Evolutionary conservation across 1,140 invertebrate species (phyloP).

Genomic region (Psix sp.): DNA sequence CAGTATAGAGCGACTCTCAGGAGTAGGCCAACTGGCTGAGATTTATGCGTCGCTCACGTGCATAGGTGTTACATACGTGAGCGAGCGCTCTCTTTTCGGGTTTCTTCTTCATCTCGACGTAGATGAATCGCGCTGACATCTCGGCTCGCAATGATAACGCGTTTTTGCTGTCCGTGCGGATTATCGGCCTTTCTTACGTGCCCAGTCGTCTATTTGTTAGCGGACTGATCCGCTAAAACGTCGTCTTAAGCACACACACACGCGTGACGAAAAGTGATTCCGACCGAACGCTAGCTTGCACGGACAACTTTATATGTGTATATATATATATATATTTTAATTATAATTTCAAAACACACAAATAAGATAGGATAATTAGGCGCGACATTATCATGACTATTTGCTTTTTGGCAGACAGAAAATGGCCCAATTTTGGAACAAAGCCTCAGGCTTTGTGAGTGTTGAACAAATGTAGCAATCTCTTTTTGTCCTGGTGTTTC

Average conservation of each 20-base stretch:
- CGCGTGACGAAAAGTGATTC: too few relatives aligned
- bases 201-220: conserved; percentile 13
- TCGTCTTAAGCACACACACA: too few relatives aligned
- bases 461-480: conserved; percentile 45
- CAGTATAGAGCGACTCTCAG: conserved; percentile 23
- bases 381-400: conserved; percentile 21
- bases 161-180: conserved; percentile 41
- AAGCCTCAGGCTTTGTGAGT: conserved; percentile 27
- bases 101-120: conserved; percentile 16
- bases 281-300: too few relatives aligned
- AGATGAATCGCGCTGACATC: conserved; percentile 27
- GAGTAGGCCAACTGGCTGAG: conserved; percentile 55
- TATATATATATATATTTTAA: too few relatives aligned
- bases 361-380: conserved; percentile 43
- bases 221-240: not conserved
- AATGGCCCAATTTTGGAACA: conserved; percentile 36
- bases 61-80: conserved; percentile 25
- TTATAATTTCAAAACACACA: conserved; percentile 35
- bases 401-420: conserved; percentile 26
- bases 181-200: conserved; percentile 32
- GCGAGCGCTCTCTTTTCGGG: conserved; percentile 11
- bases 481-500: conserved; percentile 25
- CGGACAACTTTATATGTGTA: too few relatives aligned
- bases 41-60: conserved; percentile 54
- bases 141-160: conserved; percentile 45